Conservation (phyloP, 2,888 invertebrate species). For the Chaetogeoica ovagalla region DNA sequence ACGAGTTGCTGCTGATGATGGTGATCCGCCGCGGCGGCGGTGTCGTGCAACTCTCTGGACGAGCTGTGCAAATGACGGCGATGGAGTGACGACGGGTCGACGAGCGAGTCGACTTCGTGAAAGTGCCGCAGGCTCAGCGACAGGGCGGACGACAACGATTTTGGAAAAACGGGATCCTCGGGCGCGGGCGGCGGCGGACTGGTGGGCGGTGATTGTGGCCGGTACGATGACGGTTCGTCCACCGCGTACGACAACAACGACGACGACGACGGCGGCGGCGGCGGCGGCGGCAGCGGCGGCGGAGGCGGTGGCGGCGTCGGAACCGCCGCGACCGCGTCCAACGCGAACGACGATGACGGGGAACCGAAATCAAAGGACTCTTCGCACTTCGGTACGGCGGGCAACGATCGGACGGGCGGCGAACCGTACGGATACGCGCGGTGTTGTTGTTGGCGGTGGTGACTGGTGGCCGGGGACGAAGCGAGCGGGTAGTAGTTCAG, state of each 20-base stretch:
- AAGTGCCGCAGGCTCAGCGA: conserved; percentile 42
- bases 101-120: conserved; percentile 9
- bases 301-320: conserved; percentile 61
- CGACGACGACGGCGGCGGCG: conserved; percentile 65
- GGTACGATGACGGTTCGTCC: not conserved
- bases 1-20: no score
- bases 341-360: conserved; percentile 5
- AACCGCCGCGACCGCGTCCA: not conserved
- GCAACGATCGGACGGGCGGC: conserved; percentile 28
- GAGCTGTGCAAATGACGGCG: conserved; percentile 30
- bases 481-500: conserved; percentile 22
- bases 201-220: conserved; percentile 64
- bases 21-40: no score
- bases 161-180: conserved; percentile 62
- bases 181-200: conserved; percentile 81
- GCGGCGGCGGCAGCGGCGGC: conserved; percentile 77
- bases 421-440: conserved; percentile 23
- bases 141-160: conserved; percentile 27
- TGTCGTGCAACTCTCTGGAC: not conserved
- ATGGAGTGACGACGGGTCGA: not conserved
- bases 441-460: not conserved
- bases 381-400: conserved; percentile 26
- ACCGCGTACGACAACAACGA: conserved; percentile 59
- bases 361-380: not conserved
- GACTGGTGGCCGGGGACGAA: not conserved